Conservation (phyloP, 2,888 invertebrate species). For the Acanthosoma haemorrhoidale region DNA sequence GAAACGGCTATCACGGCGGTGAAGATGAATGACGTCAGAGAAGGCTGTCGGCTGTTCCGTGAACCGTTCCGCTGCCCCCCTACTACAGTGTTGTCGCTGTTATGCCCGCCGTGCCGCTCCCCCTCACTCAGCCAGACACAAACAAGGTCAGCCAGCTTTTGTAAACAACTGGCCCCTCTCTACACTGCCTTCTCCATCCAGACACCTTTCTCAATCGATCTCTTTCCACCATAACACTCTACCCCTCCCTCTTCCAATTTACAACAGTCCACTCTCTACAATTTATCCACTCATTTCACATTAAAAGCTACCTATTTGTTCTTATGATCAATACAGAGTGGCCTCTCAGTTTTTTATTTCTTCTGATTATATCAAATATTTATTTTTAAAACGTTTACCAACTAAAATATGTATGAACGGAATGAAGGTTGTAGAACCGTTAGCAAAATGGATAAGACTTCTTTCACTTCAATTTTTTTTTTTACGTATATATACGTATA, state of each 20-base stretch:
- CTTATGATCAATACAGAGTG: too few species aligned
- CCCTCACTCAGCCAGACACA: slow-evolving; percentile 22
- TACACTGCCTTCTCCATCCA: slow-evolving; percentile 25
- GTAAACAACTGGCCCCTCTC: slow-evolving; percentile 26
- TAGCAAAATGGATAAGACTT: too few species aligned
- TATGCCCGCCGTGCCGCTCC: background rate
- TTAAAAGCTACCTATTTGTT: background rate
- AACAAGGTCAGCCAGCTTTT: slow-evolving; percentile 27
- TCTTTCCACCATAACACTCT: too few species aligned
- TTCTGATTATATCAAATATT: background rate
- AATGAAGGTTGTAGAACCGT: too few species aligned
- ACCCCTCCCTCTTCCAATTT: background rate
- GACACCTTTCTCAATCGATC: slow-evolving; percentile 17
- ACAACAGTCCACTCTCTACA: too few species aligned
- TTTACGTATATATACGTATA: too few species aligned
- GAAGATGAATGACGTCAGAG: slow-evolving; percentile 29
- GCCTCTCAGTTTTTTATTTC: background rate
- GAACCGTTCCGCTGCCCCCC: slow-evolving; percentile 9
- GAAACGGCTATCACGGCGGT: too few species aligned
- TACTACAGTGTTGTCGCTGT: slow-evolving; percentile 21
- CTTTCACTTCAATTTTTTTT: too few species aligned
- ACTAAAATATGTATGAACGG: too few species aligned
- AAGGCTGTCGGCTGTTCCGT: background rate
- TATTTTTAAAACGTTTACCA: too few species aligned
- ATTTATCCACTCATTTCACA: background rate